Base-by-base conservation (phyloP, 2,888 invertebrate genomes). In the Hermaeophaga mercurialis region DNA sequence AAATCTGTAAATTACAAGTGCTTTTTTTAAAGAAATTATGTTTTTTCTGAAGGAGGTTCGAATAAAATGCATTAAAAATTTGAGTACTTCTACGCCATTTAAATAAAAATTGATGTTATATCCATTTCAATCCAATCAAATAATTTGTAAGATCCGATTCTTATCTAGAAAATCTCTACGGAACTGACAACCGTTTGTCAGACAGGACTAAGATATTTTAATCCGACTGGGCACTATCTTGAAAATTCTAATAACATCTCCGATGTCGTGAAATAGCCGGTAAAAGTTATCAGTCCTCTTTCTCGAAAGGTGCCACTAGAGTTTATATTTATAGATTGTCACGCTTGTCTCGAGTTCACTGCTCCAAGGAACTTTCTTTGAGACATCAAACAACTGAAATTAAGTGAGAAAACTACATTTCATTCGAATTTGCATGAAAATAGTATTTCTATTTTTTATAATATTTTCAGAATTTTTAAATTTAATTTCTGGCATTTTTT, bases 281-380 rank as follows among this genome's bases (percentile, higher is more conserved):
- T 22, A 18, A 44, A 38, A 45, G 54, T 44, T 41, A 43, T 22
- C n/a, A 56, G 46, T 22, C 33, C 44, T 50, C 26, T 47, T 45
- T 28, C 28, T 6, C 9, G 14, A 43, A 22, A 24, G 33, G 39
- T 41, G 48, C 44, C 44, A 26, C 28, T 22, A 48, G 36, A 47
- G 45, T 48, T 46, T 49, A 44, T 63, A 59, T 63, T 59, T 63
- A 64, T 64, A 61, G 61, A 61, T 48, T 62, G 56, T 53, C 60
- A 62, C 55, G 58, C 2, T 28, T 54, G 24, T 52, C 39, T 38
- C 28, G 59, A 54, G 61, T 63, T 63, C 61, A 59, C 46, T 61
- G 63, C 43, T 52, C 61, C 45, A 47, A 7, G 12, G 15, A 18
- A 18, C 36, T 50, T 28, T 52, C 49, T 39, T 49, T 45, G 15